Evolutionary conservation across 2,888 invertebrate species (phyloP).

Genomic region (Troides helena): DNA sequence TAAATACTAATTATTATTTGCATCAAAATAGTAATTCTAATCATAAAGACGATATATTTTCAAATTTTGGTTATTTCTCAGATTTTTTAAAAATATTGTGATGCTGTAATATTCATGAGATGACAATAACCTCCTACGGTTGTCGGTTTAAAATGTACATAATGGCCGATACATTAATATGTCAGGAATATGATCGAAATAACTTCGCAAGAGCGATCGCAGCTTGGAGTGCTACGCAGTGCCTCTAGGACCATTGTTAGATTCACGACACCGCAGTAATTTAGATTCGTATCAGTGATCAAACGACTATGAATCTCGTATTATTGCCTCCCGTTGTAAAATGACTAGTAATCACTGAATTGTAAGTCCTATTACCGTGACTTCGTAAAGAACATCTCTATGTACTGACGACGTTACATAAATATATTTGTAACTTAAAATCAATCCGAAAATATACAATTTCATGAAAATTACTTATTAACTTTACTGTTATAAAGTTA

Average conservation of each 20-base stretch:
- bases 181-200: slow-evolving; percentile 4
- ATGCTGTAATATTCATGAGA: too few species aligned
- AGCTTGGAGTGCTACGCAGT: slow-evolving; percentile 9
- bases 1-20: too few species aligned
- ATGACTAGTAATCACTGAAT: slow-evolving; percentile 9
- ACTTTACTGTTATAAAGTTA: too few species aligned
- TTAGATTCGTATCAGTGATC: slow-evolving; percentile 24
- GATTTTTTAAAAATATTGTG: too few species aligned
- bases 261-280: slow-evolving; percentile 30
- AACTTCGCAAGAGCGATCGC: not conserved
- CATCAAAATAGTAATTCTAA: too few species aligned
- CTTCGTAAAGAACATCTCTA: not conserved
- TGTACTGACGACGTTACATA: too few species aligned
- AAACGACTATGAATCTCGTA: slow-evolving; percentile 27
- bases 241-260: slow-evolving; percentile 20
- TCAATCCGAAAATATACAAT: too few species aligned
- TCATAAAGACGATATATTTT: too few species aligned
- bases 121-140: not conserved
- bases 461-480: too few species aligned
- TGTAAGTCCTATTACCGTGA: not conserved
- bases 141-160: not conserved
- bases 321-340: slow-evolving; percentile 27
- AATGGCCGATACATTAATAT: not conserved
- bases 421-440: too few species aligned
- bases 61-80: too few species aligned